Evolutionary conservation across 2,113 vertebrate species (phyloP), one percentile per base, ranked within the genome.

Genomic region (Bagarius yarrelli): DNA sequence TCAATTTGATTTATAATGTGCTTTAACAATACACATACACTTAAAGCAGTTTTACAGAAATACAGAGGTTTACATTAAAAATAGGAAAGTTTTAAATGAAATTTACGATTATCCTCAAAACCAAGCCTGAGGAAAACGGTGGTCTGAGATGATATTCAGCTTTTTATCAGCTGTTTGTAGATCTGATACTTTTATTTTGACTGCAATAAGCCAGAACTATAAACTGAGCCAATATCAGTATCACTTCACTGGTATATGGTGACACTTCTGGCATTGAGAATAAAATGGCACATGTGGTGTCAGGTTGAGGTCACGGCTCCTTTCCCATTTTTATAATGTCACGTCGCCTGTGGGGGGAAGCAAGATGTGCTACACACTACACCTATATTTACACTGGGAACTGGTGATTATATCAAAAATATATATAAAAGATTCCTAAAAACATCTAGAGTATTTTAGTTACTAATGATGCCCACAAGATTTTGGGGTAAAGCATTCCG

Each of bases 241-340:
- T 76, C 30, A n/a, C 50, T 67, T 44, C 11, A 56, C 53, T 50
- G 27, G 36, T 40, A 14, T 57, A 47, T 34, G 14, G 13, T 59
- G 73, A 82, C 53, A 76, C 27, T 6, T 1, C n/a, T 76, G 36
- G 32, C 80, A 67, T n/a, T n/a, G 1, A 32, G 52, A 75, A 34
- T 25, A 52, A 56, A 64, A 66, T 79, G 23, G 77, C 61, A 60
- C 81, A 84, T 80, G 78, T 64, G 85, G 89, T 90, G 84, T 90
- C 88, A 83, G 84, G 88, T 91, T 91, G 88, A 91, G 89, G 88
- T 88, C 90, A 89, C 78, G 84, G 85, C 82, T 88, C 81, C 79
- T 44, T 67, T 61, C 78, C 79, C 87, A 75, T 73, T 78, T 74
- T 75, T 47, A 25, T 69, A 69, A 69, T 69, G 66, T 69, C 40